Conservation (phyloP, 2,888 invertebrate species). For the Drosophila niveifrons region DNA sequence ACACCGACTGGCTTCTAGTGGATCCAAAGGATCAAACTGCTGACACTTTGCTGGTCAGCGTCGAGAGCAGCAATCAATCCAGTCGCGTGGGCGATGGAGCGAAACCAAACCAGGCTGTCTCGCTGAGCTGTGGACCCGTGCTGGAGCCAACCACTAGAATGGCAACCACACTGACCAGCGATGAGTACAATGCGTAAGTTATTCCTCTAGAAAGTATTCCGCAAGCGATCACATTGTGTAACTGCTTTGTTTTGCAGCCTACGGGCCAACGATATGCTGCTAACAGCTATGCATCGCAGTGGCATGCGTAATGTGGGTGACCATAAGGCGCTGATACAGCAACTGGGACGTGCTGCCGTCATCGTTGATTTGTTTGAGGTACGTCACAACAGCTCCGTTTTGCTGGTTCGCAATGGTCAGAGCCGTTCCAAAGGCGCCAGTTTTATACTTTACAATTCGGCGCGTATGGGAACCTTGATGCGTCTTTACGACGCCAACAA, state of each 20-base stretch:
- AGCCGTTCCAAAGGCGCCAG: constrained; percentile 87
- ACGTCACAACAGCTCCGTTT: constrained; percentile 87
- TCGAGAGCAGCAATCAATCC: constrained; percentile 53
- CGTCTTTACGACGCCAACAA: constrained; percentile 87
- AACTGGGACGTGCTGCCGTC: constrained; percentile 89
- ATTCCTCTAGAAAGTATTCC: too few species aligned
- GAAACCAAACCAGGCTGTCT: constrained; percentile 7
- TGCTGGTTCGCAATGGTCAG: constrained; percentile 85
- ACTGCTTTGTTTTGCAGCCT: constrained; percentile 83
- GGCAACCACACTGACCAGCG: constrained; percentile 29
- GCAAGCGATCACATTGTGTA: too few species aligned
- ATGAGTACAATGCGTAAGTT: constrained; percentile 55
- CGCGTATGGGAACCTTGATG: constrained; percentile 89
- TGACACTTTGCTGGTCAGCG: constrained; percentile 46
- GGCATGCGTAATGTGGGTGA: constrained; percentile 86
- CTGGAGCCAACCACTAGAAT: constrained; percentile 58
- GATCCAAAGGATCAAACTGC: constrained; percentile 12
- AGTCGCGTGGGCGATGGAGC: constrained; percentile 11
- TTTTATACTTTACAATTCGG: constrained; percentile 92
- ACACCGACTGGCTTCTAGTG: constrained; percentile 66
- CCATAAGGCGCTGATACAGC: constrained; percentile 86
- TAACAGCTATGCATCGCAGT: constrained; percentile 90
- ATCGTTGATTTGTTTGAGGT: constrained; percentile 90
- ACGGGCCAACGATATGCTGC: constrained; percentile 88
- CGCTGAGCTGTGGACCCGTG: constrained; percentile 58